Base-by-base conservation (phyloP, 1,140 invertebrate genomes). In the Thaumatotibia leucotreta region DNA sequence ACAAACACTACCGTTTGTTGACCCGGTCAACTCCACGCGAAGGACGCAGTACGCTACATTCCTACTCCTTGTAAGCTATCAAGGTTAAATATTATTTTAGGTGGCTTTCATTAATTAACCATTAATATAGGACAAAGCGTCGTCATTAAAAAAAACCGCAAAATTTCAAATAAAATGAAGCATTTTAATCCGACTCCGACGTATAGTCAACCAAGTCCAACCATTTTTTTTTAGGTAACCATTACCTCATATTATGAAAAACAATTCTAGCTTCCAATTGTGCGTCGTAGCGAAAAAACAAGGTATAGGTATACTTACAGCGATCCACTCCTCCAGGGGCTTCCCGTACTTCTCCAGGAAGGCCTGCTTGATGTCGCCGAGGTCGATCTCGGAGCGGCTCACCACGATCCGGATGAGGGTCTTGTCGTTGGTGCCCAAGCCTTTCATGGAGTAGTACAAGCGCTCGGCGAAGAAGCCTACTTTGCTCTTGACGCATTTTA, bases 401-500 rank as follows among this genome's bases (percentile, higher is more conserved):
- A 98, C 97, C 65, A 98, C 91, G 67, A 98, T 96, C 77, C 97
- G 95, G 73, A 98, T 98, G 33, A 99, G 91, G 62, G 96, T 96
- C 74, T 96, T 95, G 86, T 98, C 97, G 75, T 97, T 96, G 27
- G 97, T 98, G 35, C 97, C 97, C 75, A 96, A 72, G 35, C 96
- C 96, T 72, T 96, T 95, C 97, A 99, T 98, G 50, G 96, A 95
- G 49, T 97, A 94, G 79, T 98, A 94, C 8, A 99, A 92, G 73
- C 96, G 94, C 82, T 98, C 96, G 62, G 98, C 98, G 92, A 99
- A 99, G 91, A 97, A 99, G 39, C 95, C 95, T 61, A 98, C 96
- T 88, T 97, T 96, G 82, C 97, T 98, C 84, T 96, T 96, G 5
- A 97, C 96, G 82, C 96, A 97, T 91, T 97, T 97, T 0, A 97